Evolutionary conservation across 2,797 vertebrate species (phyloP), one percentile per base, ranked within the genome.

Genomic region (Danionella dracula): DNA sequence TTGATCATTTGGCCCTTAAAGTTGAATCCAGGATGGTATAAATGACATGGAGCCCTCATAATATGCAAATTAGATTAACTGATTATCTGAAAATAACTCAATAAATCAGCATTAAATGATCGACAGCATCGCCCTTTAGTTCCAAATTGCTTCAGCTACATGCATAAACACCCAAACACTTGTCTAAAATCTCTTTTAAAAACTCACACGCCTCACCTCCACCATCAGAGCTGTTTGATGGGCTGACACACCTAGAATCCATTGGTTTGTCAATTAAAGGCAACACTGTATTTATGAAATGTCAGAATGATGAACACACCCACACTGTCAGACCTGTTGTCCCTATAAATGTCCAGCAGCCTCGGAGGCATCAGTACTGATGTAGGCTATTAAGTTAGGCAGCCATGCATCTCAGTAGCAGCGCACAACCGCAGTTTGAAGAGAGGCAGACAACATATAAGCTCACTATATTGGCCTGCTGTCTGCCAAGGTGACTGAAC

Each of bases 301-400:
- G 73, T 71, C 73, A 72, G 55, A 49, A 73, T 73, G 74, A 75
- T 79, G 51, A 75, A 76, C 55, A 69, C 61, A 42, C 55, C 57
- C 41, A 42, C 5, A 32, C 21, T 69, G 63, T n/a, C 34, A 55
- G 61, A 58, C 32, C 50, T 38, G 59, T 57, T 27, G 31, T 40
- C 21, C 23, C 41, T 60, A 35, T 29, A 42, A 68, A 70, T 44
- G 48, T 45, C 27, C 48, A 63, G 31, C 50, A 48, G 44, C 2
- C 45, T 62, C n/a, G 27, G 40, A 37, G 12, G 73, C 38, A 70
- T 76, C 75, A 66, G 61, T 66, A 58, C 57, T 65, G 78, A 69
- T 73, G 73, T 9, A 59, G 59, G 54, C 38, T 53, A 76, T 66
- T 76, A 77, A 80, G 56, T 70, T 40, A 70, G 68, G 66, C 66